A percentile compares a stretch with the other conserved stretches of the same genome.
phyloP scores from a whole-genome alignment of 2,113 vertebrate species.

The Plestiodon gilberti region DNA sequence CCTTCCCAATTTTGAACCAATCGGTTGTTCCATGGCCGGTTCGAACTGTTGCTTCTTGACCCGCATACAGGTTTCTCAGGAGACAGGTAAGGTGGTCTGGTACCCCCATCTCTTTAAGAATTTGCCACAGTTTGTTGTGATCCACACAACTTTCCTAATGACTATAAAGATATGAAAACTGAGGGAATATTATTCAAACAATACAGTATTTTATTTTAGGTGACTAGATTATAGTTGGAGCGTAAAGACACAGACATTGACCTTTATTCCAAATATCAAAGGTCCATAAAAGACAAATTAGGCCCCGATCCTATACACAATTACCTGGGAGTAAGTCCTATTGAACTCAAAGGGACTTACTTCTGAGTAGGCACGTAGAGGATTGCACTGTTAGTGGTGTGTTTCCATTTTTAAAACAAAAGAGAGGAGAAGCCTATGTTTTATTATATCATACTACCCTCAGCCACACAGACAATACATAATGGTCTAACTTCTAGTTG shows the following conservation, averaged over 20 bases:
- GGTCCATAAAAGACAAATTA: neutral
- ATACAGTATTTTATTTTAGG: neutral
- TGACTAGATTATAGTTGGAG: neutral
- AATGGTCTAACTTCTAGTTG: neutral
- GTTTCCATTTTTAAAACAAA: neutral
- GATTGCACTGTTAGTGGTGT: too few relatives aligned
- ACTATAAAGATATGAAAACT: neutral
- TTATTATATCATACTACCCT: neutral
- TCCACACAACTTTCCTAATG: neutral
- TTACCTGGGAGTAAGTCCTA: too few relatives aligned
- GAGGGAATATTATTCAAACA: neutral
- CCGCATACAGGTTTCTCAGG: too few relatives aligned
- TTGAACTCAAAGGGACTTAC: too few relatives aligned
- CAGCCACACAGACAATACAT: neutral
- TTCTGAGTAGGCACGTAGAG: too few relatives aligned
- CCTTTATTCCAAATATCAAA: neutral
- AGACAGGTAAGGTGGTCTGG: too few relatives aligned
- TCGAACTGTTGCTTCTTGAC: too few relatives aligned
- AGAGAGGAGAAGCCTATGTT: neutral
- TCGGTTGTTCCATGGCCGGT: too few relatives aligned
- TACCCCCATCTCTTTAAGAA: too few relatives aligned
- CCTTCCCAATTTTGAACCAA: too few relatives aligned
- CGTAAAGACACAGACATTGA: neutral
- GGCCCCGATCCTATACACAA: too few relatives aligned
- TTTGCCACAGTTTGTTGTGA: too few relatives aligned